phyloP scores from a whole-genome alignment of 2,113 vertebrate species.

The Rhineura floridana region DNA sequence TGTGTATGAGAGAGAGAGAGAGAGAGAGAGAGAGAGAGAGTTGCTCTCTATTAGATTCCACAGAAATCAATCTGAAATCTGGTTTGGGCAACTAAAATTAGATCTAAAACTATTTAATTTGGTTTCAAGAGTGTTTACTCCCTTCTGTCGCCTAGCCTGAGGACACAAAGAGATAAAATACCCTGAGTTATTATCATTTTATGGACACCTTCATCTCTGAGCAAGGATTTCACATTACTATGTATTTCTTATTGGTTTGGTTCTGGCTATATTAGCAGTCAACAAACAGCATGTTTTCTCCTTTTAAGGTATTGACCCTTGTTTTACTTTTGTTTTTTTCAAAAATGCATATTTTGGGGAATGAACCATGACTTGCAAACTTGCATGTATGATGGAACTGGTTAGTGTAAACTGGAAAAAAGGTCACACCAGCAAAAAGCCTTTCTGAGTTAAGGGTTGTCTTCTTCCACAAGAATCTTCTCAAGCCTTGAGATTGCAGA shows the following conservation, averaged over 20 bases:
- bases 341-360: background rate
- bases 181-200: constrained; percentile 68
- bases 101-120: constrained; percentile 81
- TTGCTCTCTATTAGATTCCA: constrained; percentile 70
- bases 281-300: constrained; percentile 53
- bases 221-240: constrained; percentile 50
- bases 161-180: constrained; percentile 71
- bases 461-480: background rate
- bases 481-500: background rate
- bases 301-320: constrained; percentile 22
- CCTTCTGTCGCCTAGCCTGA: constrained; percentile 66
- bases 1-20: background rate
- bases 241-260: constrained; percentile 54
- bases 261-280: constrained; percentile 48
- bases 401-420: background rate
- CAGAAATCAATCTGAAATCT: constrained; percentile 77
- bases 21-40: constrained; percentile 34
- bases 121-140: constrained; percentile 69
- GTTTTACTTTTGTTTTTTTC: background rate
- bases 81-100: constrained; percentile 77
- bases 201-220: constrained; percentile 50
- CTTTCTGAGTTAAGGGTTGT: background rate
- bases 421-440: background rate
- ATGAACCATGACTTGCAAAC: background rate
- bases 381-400: background rate